Evolutionary conservation across 1,140 invertebrate species (phyloP).

Genomic region (Aphidius gifuensis): DNA sequence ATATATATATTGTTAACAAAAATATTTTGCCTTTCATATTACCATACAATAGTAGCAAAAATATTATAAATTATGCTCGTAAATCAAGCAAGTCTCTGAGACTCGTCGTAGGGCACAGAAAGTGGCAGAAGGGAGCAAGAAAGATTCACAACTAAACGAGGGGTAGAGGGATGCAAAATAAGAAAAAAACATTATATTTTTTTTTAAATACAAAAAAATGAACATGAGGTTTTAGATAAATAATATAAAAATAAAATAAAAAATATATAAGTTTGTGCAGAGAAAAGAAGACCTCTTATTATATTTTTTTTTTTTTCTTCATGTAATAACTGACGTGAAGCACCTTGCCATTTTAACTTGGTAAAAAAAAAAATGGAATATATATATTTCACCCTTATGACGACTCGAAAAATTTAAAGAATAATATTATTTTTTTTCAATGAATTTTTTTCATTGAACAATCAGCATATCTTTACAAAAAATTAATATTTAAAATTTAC

Average conservation of each 20-base stretch:
- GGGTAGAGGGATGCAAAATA: constrained; percentile 9
- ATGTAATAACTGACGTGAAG: constrained; percentile 20
- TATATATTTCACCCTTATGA: neutral
- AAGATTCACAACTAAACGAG: constrained; percentile 10
- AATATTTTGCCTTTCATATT: constrained; percentile 51
- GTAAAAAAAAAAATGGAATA: neutral
- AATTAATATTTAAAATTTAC: too few species aligned
- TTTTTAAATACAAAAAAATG: too few species aligned
- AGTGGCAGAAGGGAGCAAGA: constrained; percentile 15
- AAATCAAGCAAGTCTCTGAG: constrained; percentile 40
- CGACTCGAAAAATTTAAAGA: neutral
- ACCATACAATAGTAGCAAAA: constrained; percentile 55
- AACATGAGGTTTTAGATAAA: neutral
- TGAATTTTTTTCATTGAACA: too few species aligned
- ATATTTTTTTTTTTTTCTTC: constrained; percentile 11
- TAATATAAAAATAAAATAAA: neutral
- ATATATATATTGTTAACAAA: too few species aligned
- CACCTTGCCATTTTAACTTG: constrained; percentile 16
- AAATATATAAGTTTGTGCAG: neutral
- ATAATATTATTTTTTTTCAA: neutral
- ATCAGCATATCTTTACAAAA: too few species aligned
- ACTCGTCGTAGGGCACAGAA: constrained; percentile 10
- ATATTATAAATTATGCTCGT: constrained; percentile 54
- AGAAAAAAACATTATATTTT: neutral
- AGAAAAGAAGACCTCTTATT: neutral